These are phyloP conservation scores for Schizopygopsis malacanthus DNA, from an alignment of 2,797 vertebrate genomes.

Conservation along the genomic window DNA sequence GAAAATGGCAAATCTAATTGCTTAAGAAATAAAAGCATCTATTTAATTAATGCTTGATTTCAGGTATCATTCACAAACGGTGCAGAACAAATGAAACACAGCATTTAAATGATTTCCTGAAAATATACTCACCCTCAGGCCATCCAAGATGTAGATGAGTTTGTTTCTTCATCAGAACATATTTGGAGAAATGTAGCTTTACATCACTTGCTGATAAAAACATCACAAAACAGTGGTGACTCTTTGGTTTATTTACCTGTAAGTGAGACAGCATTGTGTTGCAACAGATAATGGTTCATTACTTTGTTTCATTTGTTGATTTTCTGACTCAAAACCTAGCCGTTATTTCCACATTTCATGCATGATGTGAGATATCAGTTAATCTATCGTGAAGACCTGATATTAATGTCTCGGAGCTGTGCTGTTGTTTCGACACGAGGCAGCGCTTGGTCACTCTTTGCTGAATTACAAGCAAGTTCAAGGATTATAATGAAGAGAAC, in stretches of 20 bases:
- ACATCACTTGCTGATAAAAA: not conserved
- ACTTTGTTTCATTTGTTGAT: slow-evolving; percentile 48
- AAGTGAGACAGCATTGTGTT: not conserved
- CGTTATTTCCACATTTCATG: slow-evolving; percentile 33
- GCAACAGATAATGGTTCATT: slow-evolving; percentile 15
- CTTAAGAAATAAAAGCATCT: not conserved
- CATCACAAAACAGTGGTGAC: not conserved
- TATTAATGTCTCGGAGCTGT: slow-evolving; percentile 35
- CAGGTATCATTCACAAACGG: not conserved
- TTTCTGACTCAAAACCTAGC: slow-evolving; percentile 29
- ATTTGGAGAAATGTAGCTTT: not conserved
- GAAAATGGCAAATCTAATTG: not conserved
- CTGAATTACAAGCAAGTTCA: slow-evolving; percentile 39
- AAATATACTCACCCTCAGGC: not conserved
- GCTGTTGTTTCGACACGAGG: slow-evolving; percentile 28
- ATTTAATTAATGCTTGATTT: not conserved
- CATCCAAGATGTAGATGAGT: not conserved
- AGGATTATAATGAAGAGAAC: slow-evolving; percentile 43
- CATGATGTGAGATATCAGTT: slow-evolving; percentile 44
- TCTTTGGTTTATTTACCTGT: not conserved
- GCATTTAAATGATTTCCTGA: not conserved
- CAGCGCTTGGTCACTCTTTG: slow-evolving; percentile 1
- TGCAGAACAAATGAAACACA: not conserved
- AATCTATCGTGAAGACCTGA: slow-evolving; percentile 31
- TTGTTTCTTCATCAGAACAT: not conserved